Percentiles rank a stretch among this genome's conserved stretches.
phyloP scores from a whole-genome alignment of 30 jellyfish, hydroid and myxozoan genomes.

The Hydractinia symbiolongicarpus region DNA sequence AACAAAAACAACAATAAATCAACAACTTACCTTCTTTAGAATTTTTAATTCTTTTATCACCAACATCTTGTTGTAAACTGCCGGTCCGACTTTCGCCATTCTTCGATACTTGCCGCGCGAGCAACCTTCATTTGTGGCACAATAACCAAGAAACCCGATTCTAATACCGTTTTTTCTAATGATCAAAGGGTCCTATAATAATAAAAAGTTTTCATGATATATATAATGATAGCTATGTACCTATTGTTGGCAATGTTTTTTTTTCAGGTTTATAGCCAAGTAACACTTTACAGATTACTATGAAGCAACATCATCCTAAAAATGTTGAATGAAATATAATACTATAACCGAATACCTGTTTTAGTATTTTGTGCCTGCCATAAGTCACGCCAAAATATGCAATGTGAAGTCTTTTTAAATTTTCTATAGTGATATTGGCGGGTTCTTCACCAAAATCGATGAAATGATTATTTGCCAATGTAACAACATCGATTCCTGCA shows the following conservation, averaged over 20 bases:
- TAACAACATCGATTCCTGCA: conserved; percentile 56
- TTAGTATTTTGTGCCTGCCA: not conserved
- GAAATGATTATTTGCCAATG: conserved; percentile 55
- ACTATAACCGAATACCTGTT: conserved; percentile 15
- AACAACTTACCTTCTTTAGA: not conserved
- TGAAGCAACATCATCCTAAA: too few relatives aligned
- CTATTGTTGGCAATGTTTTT: too few relatives aligned
- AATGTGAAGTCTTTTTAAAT: conserved; percentile 30
- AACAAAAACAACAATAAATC: too few relatives aligned
- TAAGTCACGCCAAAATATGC: conserved; percentile 33
- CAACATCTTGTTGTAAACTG: not conserved
- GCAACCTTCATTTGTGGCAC: conserved; percentile 44
- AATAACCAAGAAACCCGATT: conserved; percentile 58
- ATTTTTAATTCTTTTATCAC: not conserved
- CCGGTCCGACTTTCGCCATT: not conserved
- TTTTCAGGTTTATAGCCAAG: too few relatives aligned
- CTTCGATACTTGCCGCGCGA: not conserved
- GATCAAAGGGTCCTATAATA: conserved; percentile 28
- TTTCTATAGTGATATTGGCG: conserved; percentile 34
- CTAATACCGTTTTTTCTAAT: conserved; percentile 38
- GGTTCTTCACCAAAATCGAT: conserved; percentile 46
- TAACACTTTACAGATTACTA: too few relatives aligned
- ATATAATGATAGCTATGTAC: too few relatives aligned
- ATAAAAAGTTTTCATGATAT: not conserved
- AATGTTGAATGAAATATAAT: too few relatives aligned